These are phyloP conservation scores for Ceyx margarethae DNA, from an alignment of 2,113 vertebrate species.

Conservation along the genomic window DNA sequence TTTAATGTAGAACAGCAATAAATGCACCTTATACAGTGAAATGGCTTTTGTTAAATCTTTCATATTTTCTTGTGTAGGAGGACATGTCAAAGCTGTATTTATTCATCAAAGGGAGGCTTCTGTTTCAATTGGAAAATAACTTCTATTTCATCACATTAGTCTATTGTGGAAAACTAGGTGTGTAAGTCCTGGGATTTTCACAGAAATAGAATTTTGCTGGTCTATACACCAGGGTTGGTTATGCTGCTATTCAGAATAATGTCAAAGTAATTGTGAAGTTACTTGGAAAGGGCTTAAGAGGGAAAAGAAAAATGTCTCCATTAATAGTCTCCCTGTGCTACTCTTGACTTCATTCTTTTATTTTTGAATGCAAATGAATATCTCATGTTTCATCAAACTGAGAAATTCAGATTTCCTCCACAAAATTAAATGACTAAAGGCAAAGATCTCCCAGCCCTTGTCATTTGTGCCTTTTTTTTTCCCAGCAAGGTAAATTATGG, in stretches of 20 bases:
- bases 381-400: background rate
- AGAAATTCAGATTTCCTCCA: background rate
- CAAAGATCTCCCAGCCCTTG: background rate
- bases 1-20: conserved; percentile 60
- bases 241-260: background rate
- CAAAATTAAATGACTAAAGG: background rate
- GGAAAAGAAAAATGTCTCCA: background rate
- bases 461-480: background rate
- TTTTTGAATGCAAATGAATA: background rate
- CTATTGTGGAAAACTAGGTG: background rate
- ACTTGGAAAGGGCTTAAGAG: background rate
- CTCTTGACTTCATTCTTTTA: background rate
- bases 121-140: background rate
- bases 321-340: background rate
- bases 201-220: conserved; percentile 9
- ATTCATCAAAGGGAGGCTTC: conserved; percentile 25
- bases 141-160: conserved; percentile 8
- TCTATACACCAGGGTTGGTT: background rate
- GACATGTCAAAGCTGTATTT: background rate
- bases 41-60: conserved; percentile 47
- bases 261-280: background rate
- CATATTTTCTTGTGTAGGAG: conserved; percentile 24
- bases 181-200: background rate
- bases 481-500: background rate
- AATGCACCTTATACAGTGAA: conserved; percentile 39